These are phyloP conservation scores for Hyles lineata DNA, from an alignment of 2,888 invertebrate genomes.

Conservation along the genomic window DNA sequence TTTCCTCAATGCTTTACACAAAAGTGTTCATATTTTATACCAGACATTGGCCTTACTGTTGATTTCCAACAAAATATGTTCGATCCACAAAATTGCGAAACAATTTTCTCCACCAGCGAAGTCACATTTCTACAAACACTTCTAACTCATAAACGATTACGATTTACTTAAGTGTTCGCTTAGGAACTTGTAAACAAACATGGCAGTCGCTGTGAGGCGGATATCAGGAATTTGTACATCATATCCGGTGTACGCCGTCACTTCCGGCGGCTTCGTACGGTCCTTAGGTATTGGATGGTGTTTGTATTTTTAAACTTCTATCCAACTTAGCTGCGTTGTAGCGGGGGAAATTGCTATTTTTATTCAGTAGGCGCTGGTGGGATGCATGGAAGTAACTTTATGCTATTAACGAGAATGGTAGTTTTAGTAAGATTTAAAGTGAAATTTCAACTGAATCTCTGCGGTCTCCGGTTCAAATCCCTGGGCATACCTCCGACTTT, in stretches of 20 bases:
- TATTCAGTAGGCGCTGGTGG: conserved; percentile 6
- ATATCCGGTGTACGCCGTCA: conserved; percentile 74
- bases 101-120: not conserved
- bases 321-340: not conserved
- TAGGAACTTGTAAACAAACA: conserved; percentile 43
- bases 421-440: no score
- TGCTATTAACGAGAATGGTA: no score
- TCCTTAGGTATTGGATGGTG: conserved; percentile 31
- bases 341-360: conserved; percentile 4
- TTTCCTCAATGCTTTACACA: no score
- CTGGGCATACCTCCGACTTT: no score
- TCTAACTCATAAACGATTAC: conserved; percentile 15
- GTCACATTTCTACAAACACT: not conserved
- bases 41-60: no score
- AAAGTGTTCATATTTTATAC: no score
- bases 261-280: conserved; percentile 62
- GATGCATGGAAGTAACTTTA: not conserved
- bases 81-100: no score
- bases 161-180: conserved; percentile 14
- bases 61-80: no score
- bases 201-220: conserved; percentile 51
- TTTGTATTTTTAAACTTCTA: conserved; percentile 31
- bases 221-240: conserved; percentile 78
- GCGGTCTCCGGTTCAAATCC: no score
- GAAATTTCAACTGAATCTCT: no score